A percentile compares a stretch with the other conserved stretches of the same genome.
Evolutionary conservation across 1,140 invertebrate species (phyloP).

Genomic region (Euwallacea fornicatus): DNA sequence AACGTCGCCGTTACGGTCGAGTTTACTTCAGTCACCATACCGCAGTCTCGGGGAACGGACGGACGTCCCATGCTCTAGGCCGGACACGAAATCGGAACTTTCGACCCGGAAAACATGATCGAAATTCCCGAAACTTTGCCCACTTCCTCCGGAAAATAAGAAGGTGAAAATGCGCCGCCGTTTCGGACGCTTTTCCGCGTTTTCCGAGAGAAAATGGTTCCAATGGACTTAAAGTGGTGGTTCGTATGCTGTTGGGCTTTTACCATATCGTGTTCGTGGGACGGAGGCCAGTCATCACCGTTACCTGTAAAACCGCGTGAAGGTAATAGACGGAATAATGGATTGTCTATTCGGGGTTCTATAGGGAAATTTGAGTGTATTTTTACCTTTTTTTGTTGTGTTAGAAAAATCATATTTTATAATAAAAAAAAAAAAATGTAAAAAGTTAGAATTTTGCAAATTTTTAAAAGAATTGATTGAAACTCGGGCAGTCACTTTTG

Average conservation of each 20-base stretch:
- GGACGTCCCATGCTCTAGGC: no score
- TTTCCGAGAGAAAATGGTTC: constrained; percentile 12
- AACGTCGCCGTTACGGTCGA: no score
- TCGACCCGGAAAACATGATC: background rate
- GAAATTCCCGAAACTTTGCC: constrained; percentile 57
- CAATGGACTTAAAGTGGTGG: constrained; percentile 14
- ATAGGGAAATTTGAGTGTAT: background rate
- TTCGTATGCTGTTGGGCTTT: constrained; percentile 19
- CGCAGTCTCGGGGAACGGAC: no score
- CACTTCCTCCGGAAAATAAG: no score
- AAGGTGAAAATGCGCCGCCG: constrained; percentile 15
- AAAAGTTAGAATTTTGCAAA: no score
- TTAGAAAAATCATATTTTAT: background rate
- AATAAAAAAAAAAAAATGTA: background rate
- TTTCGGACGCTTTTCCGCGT: constrained; percentile 5
- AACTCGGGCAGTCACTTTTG: no score
- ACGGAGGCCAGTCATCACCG: constrained; percentile 29
- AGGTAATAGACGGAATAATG: constrained; percentile 15
- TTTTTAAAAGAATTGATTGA: no score
- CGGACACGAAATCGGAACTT: no score
- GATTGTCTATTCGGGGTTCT: background rate
- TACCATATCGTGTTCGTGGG: constrained; percentile 24
- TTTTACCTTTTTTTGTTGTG: background rate
- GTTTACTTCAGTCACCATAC: no score
- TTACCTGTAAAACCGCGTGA: constrained; percentile 26